A percentile compares a stretch with the other conserved stretches of the same genome.
Conservation (phyloP, 2,888 invertebrate species). For the Oithona nana region DNA sequence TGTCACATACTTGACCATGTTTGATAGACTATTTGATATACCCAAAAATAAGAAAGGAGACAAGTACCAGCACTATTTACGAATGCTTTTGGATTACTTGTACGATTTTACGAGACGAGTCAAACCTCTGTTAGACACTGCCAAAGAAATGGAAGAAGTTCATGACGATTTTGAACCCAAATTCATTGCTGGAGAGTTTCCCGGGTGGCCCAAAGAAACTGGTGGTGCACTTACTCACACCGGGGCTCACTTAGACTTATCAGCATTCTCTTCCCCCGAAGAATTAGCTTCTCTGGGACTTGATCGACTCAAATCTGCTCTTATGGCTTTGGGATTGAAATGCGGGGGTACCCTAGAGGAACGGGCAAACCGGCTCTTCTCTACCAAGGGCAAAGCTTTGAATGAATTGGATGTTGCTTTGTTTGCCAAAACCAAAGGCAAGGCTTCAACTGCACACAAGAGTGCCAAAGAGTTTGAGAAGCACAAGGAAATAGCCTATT, state of each 20-base stretch:
- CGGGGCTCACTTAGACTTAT: slow-evolving; percentile 92
- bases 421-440: slow-evolving; percentile 71
- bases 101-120: slow-evolving; percentile 57
- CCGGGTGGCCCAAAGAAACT: slow-evolving; percentile 46
- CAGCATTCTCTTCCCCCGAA: slow-evolving; percentile 90
- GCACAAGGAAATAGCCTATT: slow-evolving; percentile 21
- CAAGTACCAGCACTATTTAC: slow-evolving; percentile 51
- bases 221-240: slow-evolving; percentile 72
- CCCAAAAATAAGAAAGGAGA: slow-evolving; percentile 44
- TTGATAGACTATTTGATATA: slow-evolving; percentile 89
- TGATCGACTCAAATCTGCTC: slow-evolving; percentile 87
- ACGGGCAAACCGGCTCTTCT: slow-evolving; percentile 82
- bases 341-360: slow-evolving; percentile 97
- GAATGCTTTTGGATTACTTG: slow-evolving; percentile 62
- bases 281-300: slow-evolving; percentile 90
- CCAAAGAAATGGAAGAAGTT: slow-evolving; percentile 53
- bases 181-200: slow-evolving; percentile 41
- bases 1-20: slow-evolving; percentile 74
- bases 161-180: slow-evolving; percentile 60
- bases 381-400: slow-evolving; percentile 67
- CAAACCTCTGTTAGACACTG: slow-evolving; percentile 65
- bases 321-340: slow-evolving; percentile 88
- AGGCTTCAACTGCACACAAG: slow-evolving; percentile 32
- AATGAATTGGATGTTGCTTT: slow-evolving; percentile 75
- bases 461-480: slow-evolving; percentile 39